These are phyloP conservation scores for Gnathonemus longibarbis DNA, from an alignment of 2,113 vertebrate species.

Conservation along the genomic window DNA sequence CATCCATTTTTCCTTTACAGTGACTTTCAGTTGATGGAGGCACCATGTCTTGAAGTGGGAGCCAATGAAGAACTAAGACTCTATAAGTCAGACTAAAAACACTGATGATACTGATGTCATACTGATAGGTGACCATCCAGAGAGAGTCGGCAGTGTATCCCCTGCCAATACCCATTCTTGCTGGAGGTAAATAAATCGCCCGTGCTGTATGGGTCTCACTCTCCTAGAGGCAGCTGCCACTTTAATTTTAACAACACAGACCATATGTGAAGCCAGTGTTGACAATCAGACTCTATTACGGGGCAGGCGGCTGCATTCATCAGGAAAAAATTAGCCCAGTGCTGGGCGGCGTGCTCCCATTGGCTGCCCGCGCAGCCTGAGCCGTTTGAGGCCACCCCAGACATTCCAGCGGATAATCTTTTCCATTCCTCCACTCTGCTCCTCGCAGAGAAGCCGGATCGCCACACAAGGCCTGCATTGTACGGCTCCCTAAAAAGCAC, in stretches of 20 bases:
- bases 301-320: constrained; percentile 39
- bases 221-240: constrained; percentile 25
- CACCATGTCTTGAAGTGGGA: neutral
- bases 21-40: neutral
- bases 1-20: neutral
- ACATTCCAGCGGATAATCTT: constrained; percentile 49
- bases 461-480: constrained; percentile 36
- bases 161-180: neutral
- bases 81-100: neutral
- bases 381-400: constrained; percentile 41
- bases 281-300: constrained; percentile 23
- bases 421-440: constrained; percentile 39
- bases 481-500: constrained; percentile 16
- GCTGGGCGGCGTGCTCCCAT: constrained; percentile 28
- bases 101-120: neutral
- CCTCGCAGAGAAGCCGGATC: constrained; percentile 15
- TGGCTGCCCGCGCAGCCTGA: constrained; percentile 31
- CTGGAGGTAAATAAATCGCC: neutral
- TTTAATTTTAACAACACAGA: constrained; percentile 28
- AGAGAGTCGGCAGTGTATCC: neutral
- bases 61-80: neutral
- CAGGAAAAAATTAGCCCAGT: constrained; percentile 44
- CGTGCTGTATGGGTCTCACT: neutral
- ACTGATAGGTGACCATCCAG: neutral
- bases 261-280: constrained; percentile 20